Evolutionary conservation across 2,888 invertebrate species (phyloP), one percentile per base, ranked within the genome.

Genomic region (Eupithecia subumbrata): DNA sequence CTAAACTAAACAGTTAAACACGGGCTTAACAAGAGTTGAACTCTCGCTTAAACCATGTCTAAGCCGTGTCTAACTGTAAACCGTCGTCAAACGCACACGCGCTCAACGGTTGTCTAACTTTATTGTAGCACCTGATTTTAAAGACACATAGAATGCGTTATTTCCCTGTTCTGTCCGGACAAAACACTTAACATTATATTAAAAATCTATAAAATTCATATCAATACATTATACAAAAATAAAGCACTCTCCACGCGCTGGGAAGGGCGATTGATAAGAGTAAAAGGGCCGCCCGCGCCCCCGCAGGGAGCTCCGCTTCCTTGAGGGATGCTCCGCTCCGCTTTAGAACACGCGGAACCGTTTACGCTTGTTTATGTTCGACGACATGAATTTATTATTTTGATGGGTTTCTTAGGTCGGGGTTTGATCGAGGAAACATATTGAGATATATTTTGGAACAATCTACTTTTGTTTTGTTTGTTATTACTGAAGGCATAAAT

Each of bases 261-360:
- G n/a, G 14, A 88, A 86, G 86, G 81, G 84, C 85, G 88, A 90
- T 90, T 91, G 90, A 89, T 90, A 89, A 89, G 86, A 84, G 82
- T 80, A 82, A 76, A 74, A 1, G 75, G 73, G 69, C 40, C 69
- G 45, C 77, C 37, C 37, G 37, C 37, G 37, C 37, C 76, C 63
- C 40, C n/a, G 48, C 77, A 76, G 77, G 72, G 74, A 76, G 67
- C 70, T 69, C 72, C 73, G 79, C 79, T 76, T 80, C 77, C 80
- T 75, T 78, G 72, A 67, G 60, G 73, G 78, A 74, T 73, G 76
- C 68, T 70, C 77, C 75, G 76, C 68, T 70, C 77, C 75, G 77
- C 76, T 78, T 77, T 69, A 75, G 72, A 71, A 74, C 64, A 70
- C 60, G 70, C 70, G 74, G 68, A 78, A 72, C 75, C 16, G 45